These are phyloP conservation scores for Drosophila ananassae DNA, from an alignment of 1,140 invertebrate genomes.

Conservation along the genomic window DNA sequence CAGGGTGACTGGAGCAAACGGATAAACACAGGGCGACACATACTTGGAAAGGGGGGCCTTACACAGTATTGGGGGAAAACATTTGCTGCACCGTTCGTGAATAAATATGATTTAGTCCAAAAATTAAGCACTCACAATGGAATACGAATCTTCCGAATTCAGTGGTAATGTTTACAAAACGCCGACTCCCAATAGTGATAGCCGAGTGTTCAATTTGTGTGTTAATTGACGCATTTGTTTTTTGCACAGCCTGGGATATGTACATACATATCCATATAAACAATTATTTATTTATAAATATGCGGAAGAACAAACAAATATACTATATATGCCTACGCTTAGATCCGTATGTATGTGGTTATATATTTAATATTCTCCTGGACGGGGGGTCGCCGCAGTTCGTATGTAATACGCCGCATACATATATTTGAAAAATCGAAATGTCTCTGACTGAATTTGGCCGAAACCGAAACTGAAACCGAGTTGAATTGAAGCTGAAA, in stretches of 20 bases:
- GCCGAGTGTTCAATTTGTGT: neutral
- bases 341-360: constrained; percentile 1
- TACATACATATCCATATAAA: constrained; percentile 53
- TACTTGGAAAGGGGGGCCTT: neutral
- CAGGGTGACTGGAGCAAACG: neutral
- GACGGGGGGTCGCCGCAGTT: constrained; percentile 36
- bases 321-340: constrained; percentile 3
- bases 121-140: constrained; percentile 31
- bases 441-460: constrained; percentile 10
- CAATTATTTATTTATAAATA: constrained; percentile 54
- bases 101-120: constrained; percentile 45
- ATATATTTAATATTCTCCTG: constrained; percentile 36
- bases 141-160: constrained; percentile 49
- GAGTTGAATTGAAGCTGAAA: constrained; percentile 9
- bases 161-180: constrained; percentile 31
- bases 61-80: neutral
- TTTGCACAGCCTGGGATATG: constrained; percentile 2
- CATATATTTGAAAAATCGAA: constrained; percentile 54
- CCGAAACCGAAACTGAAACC: constrained; percentile 26
- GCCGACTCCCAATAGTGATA: neutral
- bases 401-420: constrained; percentile 29
- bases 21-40: neutral
- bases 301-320: constrained; percentile 33
- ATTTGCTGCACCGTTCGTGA: constrained; percentile 23
- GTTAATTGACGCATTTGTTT: constrained; percentile 38